phyloP scores from a whole-genome alignment of 2,113 vertebrate genomes.

The Pterocles burchelli region DNA sequence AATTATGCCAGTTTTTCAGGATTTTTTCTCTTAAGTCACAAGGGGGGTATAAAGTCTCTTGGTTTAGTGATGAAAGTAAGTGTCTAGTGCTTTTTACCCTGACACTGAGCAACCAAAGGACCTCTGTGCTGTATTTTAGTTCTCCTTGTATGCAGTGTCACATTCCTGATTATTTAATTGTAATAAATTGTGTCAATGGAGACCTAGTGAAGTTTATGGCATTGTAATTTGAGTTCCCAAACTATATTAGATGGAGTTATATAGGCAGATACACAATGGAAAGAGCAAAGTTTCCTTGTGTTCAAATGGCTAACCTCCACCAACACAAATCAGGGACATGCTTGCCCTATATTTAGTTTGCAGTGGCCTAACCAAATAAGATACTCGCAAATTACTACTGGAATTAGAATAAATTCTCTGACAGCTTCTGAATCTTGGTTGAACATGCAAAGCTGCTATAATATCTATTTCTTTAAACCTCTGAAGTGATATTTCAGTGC shows the following conservation, averaged over 20 bases:
- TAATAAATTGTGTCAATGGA: rapidly evolving
- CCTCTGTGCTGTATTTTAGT: neutral
- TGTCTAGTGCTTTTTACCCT: neutral
- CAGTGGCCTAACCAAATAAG: neutral
- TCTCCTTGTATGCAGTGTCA: neutral
- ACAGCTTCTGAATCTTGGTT: neutral
- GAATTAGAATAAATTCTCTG: neutral
- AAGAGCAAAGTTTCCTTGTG: neutral
- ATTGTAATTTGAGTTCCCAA: neutral
- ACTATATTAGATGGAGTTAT: neutral
- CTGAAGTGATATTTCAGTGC: neutral
- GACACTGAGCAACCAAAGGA: neutral
- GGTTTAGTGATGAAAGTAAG: neutral
- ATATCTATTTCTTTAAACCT: neutral
- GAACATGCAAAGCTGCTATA: neutral
- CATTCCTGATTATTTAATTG: neutral
- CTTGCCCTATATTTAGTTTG: neutral
- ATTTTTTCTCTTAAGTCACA: neutral
- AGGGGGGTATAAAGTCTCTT: neutral
- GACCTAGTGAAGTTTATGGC: neutral
- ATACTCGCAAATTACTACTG: neutral
- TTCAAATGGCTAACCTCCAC: neutral
- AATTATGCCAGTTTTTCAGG: neutral
- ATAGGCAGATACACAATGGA: neutral
- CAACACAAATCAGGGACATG: neutral